Base-by-base conservation (phyloP, 1,140 invertebrate species). In the Heterodera schachtii region DNA sequence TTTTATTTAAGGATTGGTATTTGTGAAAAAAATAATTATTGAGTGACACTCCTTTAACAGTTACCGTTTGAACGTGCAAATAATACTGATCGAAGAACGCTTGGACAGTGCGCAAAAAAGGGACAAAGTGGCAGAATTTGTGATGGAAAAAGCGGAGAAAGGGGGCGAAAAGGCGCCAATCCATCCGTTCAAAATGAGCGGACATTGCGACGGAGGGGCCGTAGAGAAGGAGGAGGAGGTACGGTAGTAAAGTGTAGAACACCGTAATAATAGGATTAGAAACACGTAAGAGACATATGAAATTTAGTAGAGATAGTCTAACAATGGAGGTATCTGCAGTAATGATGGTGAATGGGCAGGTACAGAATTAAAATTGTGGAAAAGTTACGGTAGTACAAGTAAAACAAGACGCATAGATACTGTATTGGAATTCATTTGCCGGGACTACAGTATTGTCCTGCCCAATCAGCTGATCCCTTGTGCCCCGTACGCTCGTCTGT, bases 111-210 rank as follows among this genome's bases (percentile, higher is more conserved):
- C 57, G n/a, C 47, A 74, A 11, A 74, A 9, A 3, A 41, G 43
- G 6, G 57, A 46, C 1, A 41, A 31, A 13, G 47, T 21, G 43
- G 11, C 11, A 11, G 11, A 44, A 1, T 74, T 74, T 74, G 73
- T 52, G 31, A 8, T 31, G n/a, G 47, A 52, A 31, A 31, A n/a
- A 9, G 57, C n/a, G n/a, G 8, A 21, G 7, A 74, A 46, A 46
- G 8, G 21, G 3, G 41, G 31, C n/a, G 43, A 74, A 46, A 74
- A 74, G 21, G 73, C 43, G 57, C 47, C 47, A 74, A 74, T 74
- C 46, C n/a, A 74, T 9, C 21, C 57, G 47, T 74, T 74, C 8
- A 60, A 46, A 46, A 13, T 44, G 47, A 31, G 9, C 57, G 57
- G 16, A 64, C 57, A 64, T 16, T 16, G 19, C 16, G 57, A 13